Conservation (phyloP, 2,888 invertebrate species). For the Lordiphosa andalusiaca region DNA sequence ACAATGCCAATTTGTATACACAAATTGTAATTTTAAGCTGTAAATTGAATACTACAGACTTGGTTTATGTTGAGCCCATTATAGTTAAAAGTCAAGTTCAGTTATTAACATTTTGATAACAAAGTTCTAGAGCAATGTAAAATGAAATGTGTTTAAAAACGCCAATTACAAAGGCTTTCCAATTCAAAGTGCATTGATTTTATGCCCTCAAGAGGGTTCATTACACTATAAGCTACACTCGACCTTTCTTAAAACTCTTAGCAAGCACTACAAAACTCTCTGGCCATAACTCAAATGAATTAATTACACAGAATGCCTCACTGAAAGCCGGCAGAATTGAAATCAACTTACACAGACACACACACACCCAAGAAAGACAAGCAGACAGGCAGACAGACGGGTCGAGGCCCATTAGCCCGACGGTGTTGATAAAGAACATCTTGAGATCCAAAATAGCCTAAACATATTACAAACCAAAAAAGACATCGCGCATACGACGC, state of each 20-base stretch:
- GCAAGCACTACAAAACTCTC: conserved; percentile 32
- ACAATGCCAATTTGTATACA: no score
- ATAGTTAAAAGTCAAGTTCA: no score
- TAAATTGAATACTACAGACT: no score
- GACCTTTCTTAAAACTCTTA: conserved; percentile 28
- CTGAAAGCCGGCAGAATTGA: conserved; percentile 47
- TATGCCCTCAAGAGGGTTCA: conserved; percentile 34
- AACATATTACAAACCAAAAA: conserved; percentile 41
- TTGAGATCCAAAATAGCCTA: conserved; percentile 34
- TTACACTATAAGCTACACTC: conserved; percentile 29
- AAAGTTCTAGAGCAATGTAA: not conserved
- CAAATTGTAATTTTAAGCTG: no score
- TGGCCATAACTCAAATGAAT: conserved; percentile 36
- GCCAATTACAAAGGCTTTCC: not conserved
- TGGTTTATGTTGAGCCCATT: no score
- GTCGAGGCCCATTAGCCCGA: conserved; percentile 50
- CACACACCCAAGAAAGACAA: conserved; percentile 2
- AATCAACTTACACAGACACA: conserved; percentile 33
- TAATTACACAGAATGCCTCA: conserved; percentile 57
- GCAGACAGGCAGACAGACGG: conserved; percentile 14
- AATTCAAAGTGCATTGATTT: conserved; percentile 18
- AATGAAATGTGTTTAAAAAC: no score
- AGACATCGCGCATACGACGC: conserved; percentile 64
- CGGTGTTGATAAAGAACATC: conserved; percentile 67
- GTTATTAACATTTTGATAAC: no score